Base-by-base conservation (phyloP, 2,888 invertebrate species). In the Spodoptera littoralis region DNA sequence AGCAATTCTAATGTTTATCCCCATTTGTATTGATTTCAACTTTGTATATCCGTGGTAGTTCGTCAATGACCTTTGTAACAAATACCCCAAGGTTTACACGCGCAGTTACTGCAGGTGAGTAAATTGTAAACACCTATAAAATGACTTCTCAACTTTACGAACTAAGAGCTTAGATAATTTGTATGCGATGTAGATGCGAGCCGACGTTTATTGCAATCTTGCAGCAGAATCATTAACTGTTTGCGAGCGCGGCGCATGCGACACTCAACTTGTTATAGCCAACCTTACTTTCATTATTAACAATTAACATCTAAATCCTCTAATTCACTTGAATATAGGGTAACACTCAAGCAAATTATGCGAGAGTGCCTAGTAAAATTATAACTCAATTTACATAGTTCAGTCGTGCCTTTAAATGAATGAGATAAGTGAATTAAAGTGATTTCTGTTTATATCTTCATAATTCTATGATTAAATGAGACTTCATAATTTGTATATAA, bases 141-240 rank as follows among this genome's bases (percentile, higher is more conserved):
- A 81, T 81, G 73, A 81, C 75, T 76, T 81, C 79, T 80, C 63
- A 70, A 78, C 79, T 75, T 77, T 75, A 75, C 76, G 68, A 76
- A 77, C 73, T 84, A 82, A 82, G 79, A 82, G 81, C 82, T 85
- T 78, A 75, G 69, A 68, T 87, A 85, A 92, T 91, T 92, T 89
- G 90, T 91, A 91, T 90, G 88, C 91, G 70, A 76, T 82, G 84
- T 84, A 80, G 85, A 88, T 87, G 84, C 82, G 69, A 80, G 70
- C 63, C 73, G 84, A 88, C 86, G 80, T 89, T 89, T 87, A 91
- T 87, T 87, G 85, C 84, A 76, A 82, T 82, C 84, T 76, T 73
- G 76, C 75, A 56, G 81, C 74, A 73, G 77, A 62, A 75, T 87
- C 83, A 88, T 88, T 85, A 87, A 84, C 84, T 85, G 78, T 83